Conservation (phyloP, 2,888 invertebrate species). For the Phortica magna region DNA sequence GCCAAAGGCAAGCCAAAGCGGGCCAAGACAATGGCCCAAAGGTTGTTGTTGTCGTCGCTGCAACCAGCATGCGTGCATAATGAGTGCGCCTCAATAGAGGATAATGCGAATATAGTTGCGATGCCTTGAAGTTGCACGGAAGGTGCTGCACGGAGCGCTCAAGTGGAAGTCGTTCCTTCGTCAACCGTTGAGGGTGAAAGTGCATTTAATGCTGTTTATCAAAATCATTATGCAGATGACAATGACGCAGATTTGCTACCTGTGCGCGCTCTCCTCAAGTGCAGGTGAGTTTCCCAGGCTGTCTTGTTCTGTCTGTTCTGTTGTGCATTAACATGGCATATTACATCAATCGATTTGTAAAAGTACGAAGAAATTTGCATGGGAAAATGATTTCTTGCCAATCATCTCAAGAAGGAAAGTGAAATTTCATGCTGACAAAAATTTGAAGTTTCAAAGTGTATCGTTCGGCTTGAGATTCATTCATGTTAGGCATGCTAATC, state of each 20-base stretch:
- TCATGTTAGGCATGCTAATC: conserved; percentile 70
- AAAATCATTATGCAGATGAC: conserved; percentile 21
- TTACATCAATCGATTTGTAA: conserved; percentile 58
- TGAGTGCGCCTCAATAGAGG: conserved; percentile 55
- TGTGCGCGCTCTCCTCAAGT: background rate
- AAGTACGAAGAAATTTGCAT: conserved; percentile 66
- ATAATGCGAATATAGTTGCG: conserved; percentile 70
- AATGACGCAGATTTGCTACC: background rate
- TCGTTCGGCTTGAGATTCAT: background rate
- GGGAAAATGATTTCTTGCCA: conserved; percentile 63
- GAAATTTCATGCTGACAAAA: conserved; percentile 1
- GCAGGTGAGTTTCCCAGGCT: conserved; percentile 23
- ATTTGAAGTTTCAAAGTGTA: background rate
- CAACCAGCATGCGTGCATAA: conserved; percentile 60
- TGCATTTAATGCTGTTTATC: conserved; percentile 17
- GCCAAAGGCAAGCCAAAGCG: too few species aligned
- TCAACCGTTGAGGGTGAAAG: conserved; percentile 17
- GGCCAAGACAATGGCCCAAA: conserved; percentile 15
- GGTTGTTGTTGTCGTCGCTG: background rate
- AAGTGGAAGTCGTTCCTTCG: conserved; percentile 7
- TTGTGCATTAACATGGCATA: too few species aligned
- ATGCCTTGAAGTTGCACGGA: conserved; percentile 8
- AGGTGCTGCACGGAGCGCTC: conserved; percentile 1
- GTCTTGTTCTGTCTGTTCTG: too few species aligned
- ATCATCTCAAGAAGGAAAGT: background rate